Evolutionary conservation across 2,888 invertebrate genomes (phyloP).

Genomic region (Cheilosia vulpina): DNA sequence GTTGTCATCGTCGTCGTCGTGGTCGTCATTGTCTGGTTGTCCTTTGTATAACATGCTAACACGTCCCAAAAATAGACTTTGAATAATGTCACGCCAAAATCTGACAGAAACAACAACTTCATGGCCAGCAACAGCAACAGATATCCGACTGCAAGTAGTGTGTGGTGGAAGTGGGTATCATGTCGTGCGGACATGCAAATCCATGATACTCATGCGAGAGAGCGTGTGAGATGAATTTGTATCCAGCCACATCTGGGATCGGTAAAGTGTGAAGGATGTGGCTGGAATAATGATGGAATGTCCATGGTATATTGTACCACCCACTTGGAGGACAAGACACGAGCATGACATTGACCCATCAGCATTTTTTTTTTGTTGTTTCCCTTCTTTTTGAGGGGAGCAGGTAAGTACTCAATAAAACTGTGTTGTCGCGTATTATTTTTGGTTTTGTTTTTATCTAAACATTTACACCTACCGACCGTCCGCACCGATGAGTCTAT

Average conservation of each 20-base stretch:
- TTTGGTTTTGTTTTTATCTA: slow-evolving; percentile 33
- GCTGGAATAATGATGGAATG: slow-evolving; percentile 70
- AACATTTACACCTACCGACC: slow-evolving; percentile 65
- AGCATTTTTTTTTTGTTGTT: slow-evolving; percentile 1
- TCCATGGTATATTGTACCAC: slow-evolving; percentile 58
- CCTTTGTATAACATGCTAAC: slow-evolving; percentile 68
- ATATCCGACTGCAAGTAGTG: neutral
- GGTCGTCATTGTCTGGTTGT: slow-evolving; percentile 34
- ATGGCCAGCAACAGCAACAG: slow-evolving; percentile 40
- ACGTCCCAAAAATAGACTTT: slow-evolving; percentile 74
- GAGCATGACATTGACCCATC: slow-evolving; percentile 73
- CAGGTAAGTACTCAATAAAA: slow-evolving; percentile 43
- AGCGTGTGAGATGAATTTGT: slow-evolving; percentile 72
- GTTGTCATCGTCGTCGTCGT: neutral
- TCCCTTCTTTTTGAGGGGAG: neutral
- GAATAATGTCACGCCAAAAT: slow-evolving; percentile 75
- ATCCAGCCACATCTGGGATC: slow-evolving; percentile 34
- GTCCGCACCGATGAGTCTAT: slow-evolving; percentile 6
- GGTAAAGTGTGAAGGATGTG: slow-evolving; percentile 49
- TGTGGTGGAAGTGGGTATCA: slow-evolving; percentile 16
- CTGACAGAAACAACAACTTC: slow-evolving; percentile 67
- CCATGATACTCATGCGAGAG: slow-evolving; percentile 38
- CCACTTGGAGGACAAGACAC: slow-evolving; percentile 62
- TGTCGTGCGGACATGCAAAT: slow-evolving; percentile 75
- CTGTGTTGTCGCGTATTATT: slow-evolving; percentile 65